Base-by-base conservation (phyloP, 2,797 vertebrate genomes). In the Malacoraja senta region DNA sequence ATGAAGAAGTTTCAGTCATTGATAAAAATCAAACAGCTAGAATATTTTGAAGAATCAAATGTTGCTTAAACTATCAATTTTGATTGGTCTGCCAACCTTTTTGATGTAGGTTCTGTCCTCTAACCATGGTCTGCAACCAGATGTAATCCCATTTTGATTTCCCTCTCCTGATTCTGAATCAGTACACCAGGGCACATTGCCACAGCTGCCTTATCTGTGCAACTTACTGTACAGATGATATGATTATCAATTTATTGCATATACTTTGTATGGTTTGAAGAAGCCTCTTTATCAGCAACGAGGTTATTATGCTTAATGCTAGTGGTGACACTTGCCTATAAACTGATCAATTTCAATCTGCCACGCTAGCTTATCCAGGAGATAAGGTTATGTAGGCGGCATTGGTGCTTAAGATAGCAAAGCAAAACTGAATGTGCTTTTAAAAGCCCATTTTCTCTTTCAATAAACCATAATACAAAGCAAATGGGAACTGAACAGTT, bases 261-360 rank as follows among this genome's bases (percentile, higher is more conserved):
- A 68, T 88, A 65, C 84, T 63, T 24, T 10, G n/a, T 19, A 65
- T 88, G 84, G 68, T 68, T 35, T 88, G 32, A 35, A 88, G 84
- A 63, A 88, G 17, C 63, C 84, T 21, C 84, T 88, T 65, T 68
- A 35, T 88, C 65, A 68, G 65, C 68, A 32, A 65, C 29, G n/a
- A 88, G 84, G 53, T 88, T 88, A 83, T 83, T 58, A 88, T 68
- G n/a, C 32, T 88, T 88, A 35, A 88, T 35, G 63, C 63, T 3
- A 88, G 63, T 88, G 84, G 63, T 68, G 8, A 35, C 35, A 63
- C 84, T 88, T 68, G n/a, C 68, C 63, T 88, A n/a, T 63, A 88
- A 88, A 88, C 63, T 88, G 61, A 88, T 68, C 84, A 68, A n/a
- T 88, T 88, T 88, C n/a, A 88, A 88, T 63, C 32, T 88, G 17